Evolutionary conservation across 2,888 invertebrate genomes (phyloP).

Genomic region (Ophion obscuratus): DNA sequence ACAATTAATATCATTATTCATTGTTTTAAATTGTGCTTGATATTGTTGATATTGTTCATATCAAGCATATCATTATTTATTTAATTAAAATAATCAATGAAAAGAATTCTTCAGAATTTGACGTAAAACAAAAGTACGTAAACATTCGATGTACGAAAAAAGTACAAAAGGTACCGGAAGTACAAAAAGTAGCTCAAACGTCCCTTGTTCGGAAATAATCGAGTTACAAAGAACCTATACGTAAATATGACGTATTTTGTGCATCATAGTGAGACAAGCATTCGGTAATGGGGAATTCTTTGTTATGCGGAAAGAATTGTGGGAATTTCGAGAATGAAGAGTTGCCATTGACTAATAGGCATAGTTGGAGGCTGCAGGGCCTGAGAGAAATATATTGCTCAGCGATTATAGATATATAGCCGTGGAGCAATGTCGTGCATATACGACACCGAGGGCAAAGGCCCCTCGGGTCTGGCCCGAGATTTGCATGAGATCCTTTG

Average conservation of each 20-base stretch:
- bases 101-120: too few species aligned
- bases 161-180: too few species aligned
- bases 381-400: conserved; percentile 42
- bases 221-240: neutral
- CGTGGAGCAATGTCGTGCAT: neutral
- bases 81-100: too few species aligned
- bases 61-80: too few species aligned
- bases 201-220: too few species aligned
- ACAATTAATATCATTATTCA: too few species aligned
- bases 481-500: conserved; percentile 82
- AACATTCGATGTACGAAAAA: too few species aligned
- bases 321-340: conserved; percentile 62
- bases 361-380: conserved; percentile 20
- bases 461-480: conserved; percentile 63
- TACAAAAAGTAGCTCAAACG: too few species aligned
- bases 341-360: neutral
- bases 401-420: conserved; percentile 17
- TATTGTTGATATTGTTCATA: too few species aligned
- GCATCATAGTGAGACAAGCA: conserved; percentile 31
- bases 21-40: too few species aligned
- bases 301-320: neutral
- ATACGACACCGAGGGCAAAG: conserved; percentile 37
- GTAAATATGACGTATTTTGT: neutral
- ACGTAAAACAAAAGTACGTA: too few species aligned
- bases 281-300: neutral